Evolutionary conservation across 2,888 invertebrate species (phyloP).

Genomic region (Esperia sulphurella): DNA sequence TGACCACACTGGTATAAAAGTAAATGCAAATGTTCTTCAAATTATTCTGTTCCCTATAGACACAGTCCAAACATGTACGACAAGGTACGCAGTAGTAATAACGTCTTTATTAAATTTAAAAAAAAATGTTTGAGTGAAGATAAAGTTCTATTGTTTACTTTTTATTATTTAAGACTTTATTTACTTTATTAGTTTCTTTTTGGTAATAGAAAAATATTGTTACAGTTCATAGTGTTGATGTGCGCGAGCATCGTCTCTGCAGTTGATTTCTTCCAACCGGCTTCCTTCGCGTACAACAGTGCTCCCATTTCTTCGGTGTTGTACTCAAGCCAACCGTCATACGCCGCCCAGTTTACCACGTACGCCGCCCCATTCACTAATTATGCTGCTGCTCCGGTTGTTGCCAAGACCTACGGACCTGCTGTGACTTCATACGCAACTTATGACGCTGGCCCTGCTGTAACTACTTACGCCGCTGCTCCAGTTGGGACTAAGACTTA

Average conservation of each 20-base stretch:
- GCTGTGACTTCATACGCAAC: slow-evolving; percentile 7
- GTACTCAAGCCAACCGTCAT: slow-evolving; percentile 18
- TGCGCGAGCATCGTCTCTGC: slow-evolving; percentile 81
- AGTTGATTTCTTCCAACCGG: slow-evolving; percentile 70
- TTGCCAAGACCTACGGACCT: slow-evolving; percentile 17
- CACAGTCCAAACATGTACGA: slow-evolving; percentile 52
- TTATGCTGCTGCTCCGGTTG: slow-evolving; percentile 12
- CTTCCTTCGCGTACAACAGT: slow-evolving; percentile 67
- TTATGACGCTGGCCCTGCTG: slow-evolving; percentile 19
- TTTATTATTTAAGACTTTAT: neutral
- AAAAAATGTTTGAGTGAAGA: neutral
- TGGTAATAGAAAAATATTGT: neutral
- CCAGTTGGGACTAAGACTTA: slow-evolving; percentile 20
- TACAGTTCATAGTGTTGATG: slow-evolving; percentile 60
- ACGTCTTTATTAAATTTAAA: neutral
- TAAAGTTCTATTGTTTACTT: neutral
- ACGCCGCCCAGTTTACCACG: slow-evolving; percentile 49
- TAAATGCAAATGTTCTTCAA: slow-evolving; percentile 45
- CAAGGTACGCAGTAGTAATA: slow-evolving; percentile 39
- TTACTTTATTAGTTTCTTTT: too few species aligned
- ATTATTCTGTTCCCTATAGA: slow-evolving; percentile 52
- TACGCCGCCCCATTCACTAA: slow-evolving; percentile 15
- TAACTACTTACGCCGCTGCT: slow-evolving; percentile 23
- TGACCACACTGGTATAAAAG: slow-evolving; percentile 56
- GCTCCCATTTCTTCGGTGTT: slow-evolving; percentile 51